Evolutionary conservation across 2,797 vertebrate genomes (phyloP).

Genomic region (Coluber constrictor): DNA sequence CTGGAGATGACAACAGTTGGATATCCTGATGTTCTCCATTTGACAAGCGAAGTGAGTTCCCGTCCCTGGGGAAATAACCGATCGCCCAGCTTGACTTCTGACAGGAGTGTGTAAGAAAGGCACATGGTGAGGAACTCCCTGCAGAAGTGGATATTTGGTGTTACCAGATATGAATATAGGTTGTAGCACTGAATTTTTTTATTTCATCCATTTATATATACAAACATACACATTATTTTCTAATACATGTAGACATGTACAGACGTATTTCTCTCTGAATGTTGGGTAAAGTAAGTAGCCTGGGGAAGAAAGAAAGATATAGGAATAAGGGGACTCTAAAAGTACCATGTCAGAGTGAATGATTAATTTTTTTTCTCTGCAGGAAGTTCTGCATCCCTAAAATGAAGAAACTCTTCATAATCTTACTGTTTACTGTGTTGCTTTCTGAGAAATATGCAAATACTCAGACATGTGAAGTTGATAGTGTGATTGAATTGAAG

Average conservation of each 20-base stretch:
- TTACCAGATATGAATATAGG: background rate
- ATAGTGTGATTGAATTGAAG: constrained; percentile 24
- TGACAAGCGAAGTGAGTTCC: background rate
- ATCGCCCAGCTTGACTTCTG: background rate
- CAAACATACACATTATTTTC: background rate
- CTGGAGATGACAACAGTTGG: background rate
- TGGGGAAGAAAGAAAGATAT: background rate
- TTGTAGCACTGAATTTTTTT: background rate
- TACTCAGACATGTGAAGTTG: background rate
- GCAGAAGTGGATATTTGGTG: background rate
- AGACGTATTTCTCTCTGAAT: background rate
- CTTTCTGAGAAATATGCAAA: background rate
- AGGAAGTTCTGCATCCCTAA: background rate
- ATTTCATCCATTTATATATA: background rate
- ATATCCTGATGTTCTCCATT: background rate
- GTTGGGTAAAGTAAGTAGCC: background rate
- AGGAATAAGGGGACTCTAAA: background rate
- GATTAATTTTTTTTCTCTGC: too few species aligned
- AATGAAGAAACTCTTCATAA: background rate
- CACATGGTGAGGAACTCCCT: background rate
- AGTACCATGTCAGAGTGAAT: background rate
- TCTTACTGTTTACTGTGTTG: background rate
- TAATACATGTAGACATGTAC: background rate
- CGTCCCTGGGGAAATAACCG: accelerated
- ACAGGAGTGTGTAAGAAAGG: background rate